A percentile compares a stretch with the other conserved stretches of the same genome.
Evolutionary conservation across 2,797 vertebrate species (phyloP).

Genomic region (Xenentodon cancila): DNA sequence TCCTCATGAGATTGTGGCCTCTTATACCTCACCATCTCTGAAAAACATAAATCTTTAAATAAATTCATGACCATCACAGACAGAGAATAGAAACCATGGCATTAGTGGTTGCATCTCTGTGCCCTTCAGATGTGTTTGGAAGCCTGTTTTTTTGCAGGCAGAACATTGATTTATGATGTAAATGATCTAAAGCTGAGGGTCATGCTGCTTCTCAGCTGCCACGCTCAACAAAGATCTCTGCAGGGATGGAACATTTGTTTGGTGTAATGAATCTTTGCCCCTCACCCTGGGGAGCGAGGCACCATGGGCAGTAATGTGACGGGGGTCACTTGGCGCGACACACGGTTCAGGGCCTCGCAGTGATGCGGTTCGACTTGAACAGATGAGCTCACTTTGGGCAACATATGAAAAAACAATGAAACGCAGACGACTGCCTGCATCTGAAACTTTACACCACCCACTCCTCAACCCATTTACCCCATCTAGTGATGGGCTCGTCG

Average conservation of each 20-base stretch:
- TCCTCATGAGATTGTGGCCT: conserved; percentile 19
- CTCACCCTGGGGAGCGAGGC: conserved; percentile 27
- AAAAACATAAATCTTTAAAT: too few relatives aligned
- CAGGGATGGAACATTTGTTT: conserved; percentile 46
- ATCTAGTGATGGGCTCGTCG: conserved; percentile 17
- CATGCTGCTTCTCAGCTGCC: conserved; percentile 18
- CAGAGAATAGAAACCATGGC: not conserved
- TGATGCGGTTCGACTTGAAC: conserved; percentile 9
- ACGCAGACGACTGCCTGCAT: conserved; percentile 15
- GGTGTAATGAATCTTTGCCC: conserved; percentile 37
- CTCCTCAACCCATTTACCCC: conserved; percentile 15
- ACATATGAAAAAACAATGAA: conserved; percentile 48
- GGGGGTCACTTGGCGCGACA: conserved; percentile 49
- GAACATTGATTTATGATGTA: conserved; percentile 27
- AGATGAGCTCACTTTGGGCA: conserved; percentile 34
- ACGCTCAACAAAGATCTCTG: conserved; percentile 30
- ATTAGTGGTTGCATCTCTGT: not conserved
- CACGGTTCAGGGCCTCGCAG: conserved; percentile 7
- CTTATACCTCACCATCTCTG: too few relatives aligned
- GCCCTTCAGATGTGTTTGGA: not conserved
- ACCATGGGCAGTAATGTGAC: conserved; percentile 33
- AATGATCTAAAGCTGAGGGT: conserved; percentile 12
- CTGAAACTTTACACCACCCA: conserved; percentile 11
- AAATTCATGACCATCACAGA: too few relatives aligned
- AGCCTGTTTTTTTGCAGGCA: not conserved